A percentile compares a stretch with the other conserved stretches of the same genome.
phyloP scores from a whole-genome alignment of 2,113 vertebrate genomes.

The Sinocyclocheilus maitianheensis region DNA sequence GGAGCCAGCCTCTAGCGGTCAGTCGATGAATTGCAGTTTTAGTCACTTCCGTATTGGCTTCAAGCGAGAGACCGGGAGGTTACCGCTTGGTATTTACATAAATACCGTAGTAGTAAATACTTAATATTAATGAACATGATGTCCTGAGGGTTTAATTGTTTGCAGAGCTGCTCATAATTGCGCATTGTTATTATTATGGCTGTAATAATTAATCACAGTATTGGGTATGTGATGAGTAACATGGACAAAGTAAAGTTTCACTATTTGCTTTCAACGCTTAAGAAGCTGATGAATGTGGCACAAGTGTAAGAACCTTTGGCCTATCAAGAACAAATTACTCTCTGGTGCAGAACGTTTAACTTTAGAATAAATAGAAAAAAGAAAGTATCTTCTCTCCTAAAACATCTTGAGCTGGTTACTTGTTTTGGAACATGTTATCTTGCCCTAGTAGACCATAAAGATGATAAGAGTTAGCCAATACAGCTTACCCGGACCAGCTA shows the following conservation, averaged over 20 bases:
- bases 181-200: neutral
- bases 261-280: neutral
- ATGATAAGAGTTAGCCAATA: no score
- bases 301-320: neutral
- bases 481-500: no score
- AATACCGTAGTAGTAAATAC: neutral
- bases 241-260: neutral
- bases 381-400: neutral
- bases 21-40: no score
- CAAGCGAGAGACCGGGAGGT: no score
- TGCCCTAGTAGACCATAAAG: no score
- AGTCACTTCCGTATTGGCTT: no score
- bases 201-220: neutral
- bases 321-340: neutral
- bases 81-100: no score
- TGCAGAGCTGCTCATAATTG: neutral
- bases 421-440: no score
- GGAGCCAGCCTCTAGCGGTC: no score
- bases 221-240: neutral
- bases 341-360: neutral
- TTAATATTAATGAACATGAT: conserved; percentile 16
- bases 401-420: no score
- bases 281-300: neutral
- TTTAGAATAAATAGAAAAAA: neutral
- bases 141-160: neutral